Evolutionary conservation across 1,140 invertebrate species (phyloP), one percentile per base, ranked within the genome.

Genomic region (Pectinophora gossypiella): DNA sequence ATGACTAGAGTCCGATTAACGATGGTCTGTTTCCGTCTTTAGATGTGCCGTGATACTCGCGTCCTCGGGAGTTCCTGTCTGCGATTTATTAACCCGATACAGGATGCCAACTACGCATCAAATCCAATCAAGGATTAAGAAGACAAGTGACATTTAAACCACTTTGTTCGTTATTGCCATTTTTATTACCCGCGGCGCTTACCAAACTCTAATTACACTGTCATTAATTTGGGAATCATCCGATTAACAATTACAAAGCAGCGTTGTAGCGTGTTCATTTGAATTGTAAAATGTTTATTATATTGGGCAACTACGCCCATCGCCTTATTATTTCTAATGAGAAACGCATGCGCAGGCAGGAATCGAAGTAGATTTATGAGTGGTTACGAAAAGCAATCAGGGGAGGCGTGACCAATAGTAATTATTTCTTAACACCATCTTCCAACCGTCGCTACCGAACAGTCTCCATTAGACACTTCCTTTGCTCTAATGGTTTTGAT

Each of bases 361-460:
- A 74, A 74, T 76, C 62, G 56, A 71, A 75, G 43, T 64, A 74
- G 66, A 85, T 85, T 87, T 87, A 87, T 67, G 76, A 68, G 56
- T 56, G 21, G 54, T 84, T 82, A 77, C 76, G 65, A 82, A 86
- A 86, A 85, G 61, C 80, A 87, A 87, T 85, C 76, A 79, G 65
- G 61, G 55, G 69, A 68, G 84, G 84, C 76, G 84, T 82, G 74
- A 72, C 77, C 59, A 44, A 60, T 50, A 52, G 74, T 86, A 86
- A 85, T 86, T 85, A 86, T 85, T 86, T 83, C 81, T 77, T 87
- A 82, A 84, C 80, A 80, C 79, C 68, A 76, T 81, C 72, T 60
- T 70, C 69, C 62, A 61, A n/a, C n/a, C n/a, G n/a, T n/a, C 60
- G 77, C 83, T 86, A 85, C 83, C 54, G 81, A 72, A 80, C 68